phyloP scores from a whole-genome alignment of 2,888 invertebrate species.

The Megamerina dolium region DNA sequence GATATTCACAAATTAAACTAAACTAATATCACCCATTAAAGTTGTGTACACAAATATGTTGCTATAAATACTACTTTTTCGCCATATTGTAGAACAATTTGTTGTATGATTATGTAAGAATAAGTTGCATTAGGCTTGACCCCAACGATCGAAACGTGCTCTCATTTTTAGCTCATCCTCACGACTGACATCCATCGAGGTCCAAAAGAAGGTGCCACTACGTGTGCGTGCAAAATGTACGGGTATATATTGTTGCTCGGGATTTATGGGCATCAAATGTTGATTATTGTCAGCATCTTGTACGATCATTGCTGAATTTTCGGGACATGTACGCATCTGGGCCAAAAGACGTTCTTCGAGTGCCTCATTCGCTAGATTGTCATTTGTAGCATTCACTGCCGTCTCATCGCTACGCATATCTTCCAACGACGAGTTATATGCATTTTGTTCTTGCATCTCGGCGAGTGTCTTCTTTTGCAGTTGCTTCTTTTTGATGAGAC shows the following conservation, averaged over 20 bases:
- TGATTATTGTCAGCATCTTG: constrained; percentile 55
- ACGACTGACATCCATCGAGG: constrained; percentile 49
- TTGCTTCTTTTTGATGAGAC: constrained; percentile 43
- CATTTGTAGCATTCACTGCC: constrained; percentile 34
- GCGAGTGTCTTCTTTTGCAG: constrained; percentile 39
- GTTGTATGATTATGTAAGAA: no score
- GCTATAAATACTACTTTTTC: no score
- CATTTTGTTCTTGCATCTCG: constrained; percentile 42
- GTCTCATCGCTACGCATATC: constrained; percentile 44
- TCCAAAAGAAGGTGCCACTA: constrained; percentile 80
- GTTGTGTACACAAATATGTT: constrained; percentile 11
- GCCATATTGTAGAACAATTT: no score
- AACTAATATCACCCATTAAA: constrained; percentile 41
- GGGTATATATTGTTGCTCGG: constrained; percentile 51
- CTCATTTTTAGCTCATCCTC: constrained; percentile 27
- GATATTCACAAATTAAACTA: no score
- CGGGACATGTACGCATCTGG: constrained; percentile 62
- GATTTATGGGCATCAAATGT: constrained; percentile 34
- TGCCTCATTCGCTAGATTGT: constrained; percentile 62
- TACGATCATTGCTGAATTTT: constrained; percentile 61
- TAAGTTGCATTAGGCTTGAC: constrained; percentile 43
- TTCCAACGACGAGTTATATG: constrained; percentile 41
- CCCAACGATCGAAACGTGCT: constrained; percentile 40
- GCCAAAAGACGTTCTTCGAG: constrained; percentile 69
- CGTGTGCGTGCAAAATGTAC: constrained; percentile 75